Evolutionary conservation across 2,113 vertebrate species (phyloP).

Genomic region (Cranoglanis bouderius): DNA sequence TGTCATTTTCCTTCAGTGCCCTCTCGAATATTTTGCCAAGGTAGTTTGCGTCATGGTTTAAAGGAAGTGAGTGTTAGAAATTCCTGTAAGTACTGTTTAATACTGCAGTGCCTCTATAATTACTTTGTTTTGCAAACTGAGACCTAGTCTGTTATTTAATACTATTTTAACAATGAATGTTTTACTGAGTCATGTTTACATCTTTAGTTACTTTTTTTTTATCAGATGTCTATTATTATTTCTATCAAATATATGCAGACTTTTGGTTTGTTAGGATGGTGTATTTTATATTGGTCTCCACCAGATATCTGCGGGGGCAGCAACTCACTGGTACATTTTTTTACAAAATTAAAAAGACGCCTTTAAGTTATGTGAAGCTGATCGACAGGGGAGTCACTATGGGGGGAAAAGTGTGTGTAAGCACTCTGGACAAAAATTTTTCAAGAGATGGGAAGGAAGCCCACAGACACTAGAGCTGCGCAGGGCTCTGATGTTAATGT

Average conservation of each 20-base stretch:
- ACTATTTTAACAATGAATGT: constrained; percentile 19
- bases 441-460: background rate
- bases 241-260: background rate
- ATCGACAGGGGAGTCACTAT: background rate
- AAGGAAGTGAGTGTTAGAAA: background rate
- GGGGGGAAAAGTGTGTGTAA: background rate
- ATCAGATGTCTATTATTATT: constrained; percentile 10
- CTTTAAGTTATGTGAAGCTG: background rate
- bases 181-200: constrained; percentile 5
- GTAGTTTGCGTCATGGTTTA: background rate
- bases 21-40: background rate
- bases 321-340: background rate
- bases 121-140: constrained; percentile 13
- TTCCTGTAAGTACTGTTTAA: background rate
- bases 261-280: background rate
- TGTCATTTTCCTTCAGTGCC: background rate
- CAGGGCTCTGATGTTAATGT: background rate
- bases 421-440: background rate
- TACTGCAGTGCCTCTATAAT: constrained; percentile 32
- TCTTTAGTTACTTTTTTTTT: background rate
- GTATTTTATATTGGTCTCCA: background rate
- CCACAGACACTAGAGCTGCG: background rate
- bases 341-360: background rate
- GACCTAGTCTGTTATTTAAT: constrained; percentile 7
- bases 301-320: background rate